Base-by-base conservation (phyloP, 1,140 invertebrate genomes). In the Pachypeltis micranthus region DNA sequence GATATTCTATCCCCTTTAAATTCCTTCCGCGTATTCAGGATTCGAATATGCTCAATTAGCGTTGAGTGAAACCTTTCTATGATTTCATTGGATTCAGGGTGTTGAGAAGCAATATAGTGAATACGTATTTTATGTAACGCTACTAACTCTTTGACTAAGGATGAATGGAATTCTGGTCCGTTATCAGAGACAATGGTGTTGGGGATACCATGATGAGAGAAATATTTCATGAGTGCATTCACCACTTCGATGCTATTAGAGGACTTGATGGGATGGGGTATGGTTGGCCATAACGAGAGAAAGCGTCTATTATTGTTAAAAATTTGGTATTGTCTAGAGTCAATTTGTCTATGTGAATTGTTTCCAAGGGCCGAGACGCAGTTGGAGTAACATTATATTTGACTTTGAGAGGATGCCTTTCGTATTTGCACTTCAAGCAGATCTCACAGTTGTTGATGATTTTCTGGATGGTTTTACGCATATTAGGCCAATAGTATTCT, bases 51-150 rank as follows among this genome's bases (percentile, higher is more conserved):
- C 23, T 23, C 23, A 14, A 16, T 7, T 14, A 55, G 21, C 10
- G 51, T 55, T 10, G 51, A 55, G 23, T 55, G 51, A 23, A 55
- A 55, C 23, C 51, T 55, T 55, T 55, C 51, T 10, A 55, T 55
- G 10, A 23, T 10, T 16, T 21, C 51, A 21, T 55, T 55, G 51
- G 51, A 55, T 12, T 55, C 51, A 10, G 51, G 51, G 23, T 55
- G 51, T 23, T 55, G 51, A 21, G 7, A 12, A 12, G 51, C 23
- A 7, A 55, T 55, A 21, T 14, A 55, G 23, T 55, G 51, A 16
- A 55, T 55, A 14, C 23, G 7, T 7, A 55, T 55, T 55, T 55
- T 55, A 23, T 55, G 51, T 14, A 21, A 7, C 10, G 14, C 23
- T 21, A 55, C 10, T 55, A 55, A 23, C 21, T 55, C 51, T 55